Evolutionary conservation across 2,797 vertebrate genomes (phyloP).

Genomic region (Sternotherus odoratus): DNA sequence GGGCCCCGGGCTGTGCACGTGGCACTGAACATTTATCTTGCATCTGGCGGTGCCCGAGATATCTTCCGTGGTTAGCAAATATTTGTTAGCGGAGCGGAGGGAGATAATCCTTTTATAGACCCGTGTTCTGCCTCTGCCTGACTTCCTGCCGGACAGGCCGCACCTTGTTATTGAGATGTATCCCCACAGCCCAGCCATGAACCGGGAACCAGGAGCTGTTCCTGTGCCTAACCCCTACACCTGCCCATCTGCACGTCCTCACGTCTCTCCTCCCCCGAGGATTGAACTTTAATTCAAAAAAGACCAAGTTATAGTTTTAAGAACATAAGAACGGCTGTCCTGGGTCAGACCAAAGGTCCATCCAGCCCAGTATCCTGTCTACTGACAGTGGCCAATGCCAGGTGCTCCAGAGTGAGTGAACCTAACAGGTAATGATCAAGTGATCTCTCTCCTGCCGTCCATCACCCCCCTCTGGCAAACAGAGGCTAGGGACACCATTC

Average conservation of each 20-base stretch:
- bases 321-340: too few species aligned
- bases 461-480: too few species aligned
- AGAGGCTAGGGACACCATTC: too few species aligned
- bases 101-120: constrained; percentile 35
- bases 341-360: too few species aligned
- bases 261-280: not conserved
- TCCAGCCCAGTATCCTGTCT: too few species aligned
- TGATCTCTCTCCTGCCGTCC: too few species aligned
- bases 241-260: not conserved
- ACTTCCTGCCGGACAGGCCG: not conserved
- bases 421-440: too few species aligned
- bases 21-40: not conserved
- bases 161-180: fast-evolving
- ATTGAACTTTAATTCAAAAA: not conserved
- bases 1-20: not conserved
- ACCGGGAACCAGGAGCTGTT: not conserved
- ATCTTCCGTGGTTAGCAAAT: constrained; percentile 49
- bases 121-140: not conserved
- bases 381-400: too few species aligned
- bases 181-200: not conserved
- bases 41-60: not conserved
- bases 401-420: too few species aligned
- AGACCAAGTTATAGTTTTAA: not conserved
- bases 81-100: constrained; percentile 46
- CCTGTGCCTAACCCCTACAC: not conserved